Evolutionary conservation across 2,888 invertebrate genomes (phyloP).

Genomic region (Leucophenga montana): DNA sequence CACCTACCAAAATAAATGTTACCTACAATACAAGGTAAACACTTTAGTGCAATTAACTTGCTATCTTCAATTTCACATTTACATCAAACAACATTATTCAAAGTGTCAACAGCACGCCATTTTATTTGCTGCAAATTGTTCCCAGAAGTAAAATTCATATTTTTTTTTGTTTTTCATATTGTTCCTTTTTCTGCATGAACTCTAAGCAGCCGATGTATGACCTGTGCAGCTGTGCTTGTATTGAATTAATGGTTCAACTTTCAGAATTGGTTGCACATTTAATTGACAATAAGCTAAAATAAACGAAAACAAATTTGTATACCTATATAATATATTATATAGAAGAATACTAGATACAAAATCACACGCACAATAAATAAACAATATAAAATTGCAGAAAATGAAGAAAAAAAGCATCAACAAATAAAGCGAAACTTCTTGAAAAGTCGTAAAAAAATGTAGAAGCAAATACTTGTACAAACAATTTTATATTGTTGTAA

Average conservation of each 20-base stretch:
- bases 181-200: not conserved
- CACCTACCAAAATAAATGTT: too few species aligned
- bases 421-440: not conserved
- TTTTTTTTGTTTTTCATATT: not conserved
- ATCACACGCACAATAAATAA: not conserved
- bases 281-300: constrained; percentile 17
- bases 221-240: too few species aligned
- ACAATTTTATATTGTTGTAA: constrained; percentile 19
- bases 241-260: too few species aligned
- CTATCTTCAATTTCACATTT: too few species aligned
- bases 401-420: constrained; percentile 6
- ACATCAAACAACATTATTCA: not conserved
- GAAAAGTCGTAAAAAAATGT: constrained; percentile 25
- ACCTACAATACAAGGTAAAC: too few species aligned
- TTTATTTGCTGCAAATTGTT: not conserved
- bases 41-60: too few species aligned
- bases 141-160: constrained; percentile 7
- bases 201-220: too few species aligned
- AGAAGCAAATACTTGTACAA: constrained; percentile 2
- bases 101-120: not conserved
- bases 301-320: not conserved
- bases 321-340: too few species aligned
- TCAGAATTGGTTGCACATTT: constrained; percentile 9
- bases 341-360: not conserved
- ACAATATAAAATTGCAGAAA: not conserved